Base-by-base conservation (phyloP, 2,888 invertebrate species). In the Molanna angustata region DNA sequence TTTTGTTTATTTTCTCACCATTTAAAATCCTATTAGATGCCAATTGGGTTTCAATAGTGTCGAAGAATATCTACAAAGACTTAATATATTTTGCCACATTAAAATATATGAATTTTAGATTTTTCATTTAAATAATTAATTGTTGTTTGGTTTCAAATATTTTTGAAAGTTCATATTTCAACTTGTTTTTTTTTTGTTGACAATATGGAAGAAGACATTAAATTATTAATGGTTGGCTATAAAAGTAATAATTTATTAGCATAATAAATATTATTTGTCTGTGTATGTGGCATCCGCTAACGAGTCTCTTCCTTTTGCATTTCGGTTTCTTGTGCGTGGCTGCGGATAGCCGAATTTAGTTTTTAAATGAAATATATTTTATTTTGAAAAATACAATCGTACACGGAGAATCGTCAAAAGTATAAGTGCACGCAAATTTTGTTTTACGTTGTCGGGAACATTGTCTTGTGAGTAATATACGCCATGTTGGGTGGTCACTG, bases 201-300 rank as follows among this genome's bases (percentile, higher is more conserved):
- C n/a, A n/a, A n/a, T n/a, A n/a, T n/a, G n/a, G n/a, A n/a, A n/a
- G n/a, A n/a, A n/a, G n/a, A n/a, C n/a, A n/a, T n/a, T n/a, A n/a
- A n/a, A n/a, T n/a, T n/a, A n/a, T n/a, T n/a, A n/a, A n/a, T 42
- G 33, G n/a, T 13, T 49, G 49, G 42, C 49, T 32, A 35, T 41
- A 42, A 31, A 42, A 19, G 6, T 6, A n/a, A 20, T 16, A 17
- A 33, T 41, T 42, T 19, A n/a, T 14, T 33, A 43, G 37, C 43
- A 4, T 3, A 41, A 20, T 20, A 19, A 43, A 22, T 35, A 73
- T 73, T 52, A 52, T 56, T 49, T 50, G 73, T 73, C 73, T 76
- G 77, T 76, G 64, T 75, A 76, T 77, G 77, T 77, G 77, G 77
- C 76, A 76, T 71, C 67, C 65, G 73, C 64, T 69, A 69, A 70